These are phyloP conservation scores for Gambusia affinis DNA, from an alignment of 2,113 vertebrate genomes.

Conservation along the genomic window DNA sequence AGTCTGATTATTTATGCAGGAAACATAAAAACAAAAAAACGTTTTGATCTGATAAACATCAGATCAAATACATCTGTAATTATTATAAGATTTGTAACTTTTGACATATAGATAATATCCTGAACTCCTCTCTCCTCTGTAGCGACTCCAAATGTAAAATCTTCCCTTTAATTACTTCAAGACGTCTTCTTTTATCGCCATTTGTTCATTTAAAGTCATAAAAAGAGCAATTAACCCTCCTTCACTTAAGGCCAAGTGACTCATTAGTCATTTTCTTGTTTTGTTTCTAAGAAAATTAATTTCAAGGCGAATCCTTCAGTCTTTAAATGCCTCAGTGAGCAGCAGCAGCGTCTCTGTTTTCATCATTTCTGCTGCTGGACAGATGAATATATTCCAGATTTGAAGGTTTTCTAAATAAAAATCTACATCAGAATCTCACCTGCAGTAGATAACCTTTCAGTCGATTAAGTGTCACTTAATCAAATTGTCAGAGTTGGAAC, in stretches of 20 bases:
- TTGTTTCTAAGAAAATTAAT: background rate
- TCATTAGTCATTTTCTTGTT: background rate
- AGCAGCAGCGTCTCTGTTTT: background rate
- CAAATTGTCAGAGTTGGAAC: no score
- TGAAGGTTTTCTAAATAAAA: no score
- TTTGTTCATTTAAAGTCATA: background rate
- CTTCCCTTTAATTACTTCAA: background rate
- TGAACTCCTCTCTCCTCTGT: no score
- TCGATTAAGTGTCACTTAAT: no score
- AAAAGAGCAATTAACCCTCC: conserved; percentile 4
- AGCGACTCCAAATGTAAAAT: no score
- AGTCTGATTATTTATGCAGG: background rate
- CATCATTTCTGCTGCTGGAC: background rate
- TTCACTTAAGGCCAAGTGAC: background rate
- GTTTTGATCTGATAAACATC: background rate
- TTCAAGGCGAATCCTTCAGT: background rate
- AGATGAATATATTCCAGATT: background rate
- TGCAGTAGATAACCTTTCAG: no score
- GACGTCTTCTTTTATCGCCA: background rate
- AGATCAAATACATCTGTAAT: background rate
- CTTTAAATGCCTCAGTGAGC: background rate
- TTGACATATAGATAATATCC: background rate
- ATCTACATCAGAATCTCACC: no score
- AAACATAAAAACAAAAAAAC: background rate
- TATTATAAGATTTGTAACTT: background rate